These are phyloP conservation scores for Atherix ibis DNA, from an alignment of 2,888 invertebrate genomes.

Conservation along the genomic window DNA sequence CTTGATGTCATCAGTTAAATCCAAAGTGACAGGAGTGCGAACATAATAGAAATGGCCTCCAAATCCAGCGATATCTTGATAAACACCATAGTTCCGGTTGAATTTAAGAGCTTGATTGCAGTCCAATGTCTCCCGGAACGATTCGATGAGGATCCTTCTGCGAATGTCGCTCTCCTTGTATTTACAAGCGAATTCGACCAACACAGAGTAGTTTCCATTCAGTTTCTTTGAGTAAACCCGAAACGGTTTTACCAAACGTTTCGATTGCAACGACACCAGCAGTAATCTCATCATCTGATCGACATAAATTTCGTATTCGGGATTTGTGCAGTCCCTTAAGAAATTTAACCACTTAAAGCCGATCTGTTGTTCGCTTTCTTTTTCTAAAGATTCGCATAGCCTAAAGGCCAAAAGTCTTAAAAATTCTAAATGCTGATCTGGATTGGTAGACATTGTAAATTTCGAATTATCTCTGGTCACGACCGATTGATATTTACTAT, in stretches of 20 bases:
- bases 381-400: too few species aligned
- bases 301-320: background rate
- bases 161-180: too few species aligned
- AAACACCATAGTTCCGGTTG: conserved; percentile 7
- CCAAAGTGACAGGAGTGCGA: background rate
- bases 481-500: too few species aligned
- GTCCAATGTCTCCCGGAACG: too few species aligned
- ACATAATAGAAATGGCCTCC: conserved; percentile 8
- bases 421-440: too few species aligned
- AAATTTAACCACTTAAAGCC: conserved; percentile 3
- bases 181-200: background rate
- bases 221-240: background rate
- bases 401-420: too few species aligned
- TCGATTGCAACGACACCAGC: conserved; percentile 4
- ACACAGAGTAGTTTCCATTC: background rate
- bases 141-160: too few species aligned
- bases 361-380: too few species aligned
- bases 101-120: too few species aligned
- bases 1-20: conserved; percentile 1
- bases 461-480: too few species aligned
- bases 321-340: background rate
- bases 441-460: too few species aligned
- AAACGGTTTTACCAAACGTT: conserved; percentile 8
- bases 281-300: conserved; percentile 3
- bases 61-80: conserved; percentile 6